Evolutionary conservation across 2,888 invertebrate genomes (phyloP), one percentile per base, ranked within the genome.

Genomic region (Drosophila pseudotakahashii): DNA sequence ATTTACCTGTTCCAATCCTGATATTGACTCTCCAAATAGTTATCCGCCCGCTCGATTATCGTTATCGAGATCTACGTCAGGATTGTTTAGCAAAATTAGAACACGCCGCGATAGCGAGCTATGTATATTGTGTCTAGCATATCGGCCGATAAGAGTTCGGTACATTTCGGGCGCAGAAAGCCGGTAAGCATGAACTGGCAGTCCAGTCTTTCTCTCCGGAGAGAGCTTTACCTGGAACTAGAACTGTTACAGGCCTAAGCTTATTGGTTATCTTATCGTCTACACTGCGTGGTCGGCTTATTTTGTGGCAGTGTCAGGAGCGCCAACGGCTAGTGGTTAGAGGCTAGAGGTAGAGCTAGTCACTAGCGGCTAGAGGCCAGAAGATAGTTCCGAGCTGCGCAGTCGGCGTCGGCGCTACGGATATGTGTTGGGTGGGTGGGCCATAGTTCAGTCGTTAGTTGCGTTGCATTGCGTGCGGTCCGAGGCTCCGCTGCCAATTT

Each of bases 381-480:
- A 14, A 37, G 51, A 45, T 55, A 63, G 62, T 48, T 14, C 42
- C 16, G 14, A 13, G 42, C 32, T n/a, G 19, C 53, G 11, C 32
- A 11, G 53, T 32, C 37, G 54, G 11, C 47, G 69, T 13, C 50
- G 37, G 10, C 16, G 77, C 26, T 44, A 19, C 44, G 64, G 68
- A 26, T 30, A 44, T 68, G 45, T 55, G 39, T 26, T 69, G 69
- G 66, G 66, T 69, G 66, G 69, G 66, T 69, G 64, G 64, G 69
- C 45, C 30, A 16, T 44, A 44, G 68, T 78, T 88, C 54, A 88
- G 83, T 88, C 81, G 79, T 53, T 53, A 72, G 69, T 74, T 78
- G 84, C 54, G 70, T 83, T 69, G 71, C 86, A 76, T 75, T 88
- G 76, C 84, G 88, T 77, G 72, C 79, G 79, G 88, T 79, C 62